Conservation (phyloP, 2,113 vertebrate species). For the Cariama cristata region DNA sequence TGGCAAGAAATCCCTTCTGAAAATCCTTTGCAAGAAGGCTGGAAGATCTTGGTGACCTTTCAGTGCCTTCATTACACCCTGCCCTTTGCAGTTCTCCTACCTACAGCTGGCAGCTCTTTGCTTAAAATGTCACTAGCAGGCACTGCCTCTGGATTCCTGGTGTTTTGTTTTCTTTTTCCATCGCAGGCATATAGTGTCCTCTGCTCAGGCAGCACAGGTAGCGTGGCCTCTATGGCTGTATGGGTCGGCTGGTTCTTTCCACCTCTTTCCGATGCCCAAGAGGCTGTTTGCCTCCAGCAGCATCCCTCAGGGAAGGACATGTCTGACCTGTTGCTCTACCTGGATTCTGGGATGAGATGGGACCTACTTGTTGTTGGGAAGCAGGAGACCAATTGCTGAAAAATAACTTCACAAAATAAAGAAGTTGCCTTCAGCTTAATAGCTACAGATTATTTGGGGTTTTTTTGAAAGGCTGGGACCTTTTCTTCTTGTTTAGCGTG, state of each 20-base stretch:
- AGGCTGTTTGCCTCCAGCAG: not conserved
- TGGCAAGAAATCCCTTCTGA: not conserved
- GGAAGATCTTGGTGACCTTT: not conserved
- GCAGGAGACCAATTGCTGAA: not conserved
- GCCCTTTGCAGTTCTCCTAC: not conserved
- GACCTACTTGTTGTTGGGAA: not conserved
- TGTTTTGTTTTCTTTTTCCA: not conserved
- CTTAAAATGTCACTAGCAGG: not conserved
- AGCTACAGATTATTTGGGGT: not conserved
- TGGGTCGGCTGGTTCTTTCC: not conserved
- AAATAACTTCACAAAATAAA: not conserved
- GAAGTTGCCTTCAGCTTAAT: not conserved
- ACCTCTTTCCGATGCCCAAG: not conserved
- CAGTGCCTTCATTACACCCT: not conserved
- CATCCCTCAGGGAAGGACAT: not conserved
- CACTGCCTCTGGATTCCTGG: not conserved
- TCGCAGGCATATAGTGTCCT: not conserved
- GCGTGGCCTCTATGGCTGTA: not conserved
- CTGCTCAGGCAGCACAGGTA: not conserved
- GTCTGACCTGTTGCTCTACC: not conserved
- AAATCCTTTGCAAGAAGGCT: not conserved
- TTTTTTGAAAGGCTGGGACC: not conserved
- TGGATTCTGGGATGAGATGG: not conserved
- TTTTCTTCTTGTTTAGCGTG: not conserved
- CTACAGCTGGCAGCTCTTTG: not conserved